A percentile compares a stretch with the other conserved stretches of the same genome.
Evolutionary conservation across 2,113 vertebrate genomes (phyloP).

Genomic region (Vidua chalybeata): DNA sequence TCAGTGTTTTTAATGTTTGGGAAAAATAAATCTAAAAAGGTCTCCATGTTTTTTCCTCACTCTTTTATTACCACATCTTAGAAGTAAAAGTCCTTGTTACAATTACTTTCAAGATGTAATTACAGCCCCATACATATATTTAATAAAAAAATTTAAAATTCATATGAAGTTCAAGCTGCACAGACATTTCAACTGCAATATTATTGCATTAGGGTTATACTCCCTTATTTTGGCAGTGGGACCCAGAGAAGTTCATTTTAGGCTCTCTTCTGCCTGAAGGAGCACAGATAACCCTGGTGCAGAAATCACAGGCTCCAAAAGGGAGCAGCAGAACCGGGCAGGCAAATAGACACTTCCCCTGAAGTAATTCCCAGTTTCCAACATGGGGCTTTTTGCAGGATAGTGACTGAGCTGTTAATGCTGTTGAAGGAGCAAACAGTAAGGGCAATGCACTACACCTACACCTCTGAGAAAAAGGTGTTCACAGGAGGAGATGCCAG

Average conservation of each 20-base stretch:
- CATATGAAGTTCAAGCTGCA: neutral
- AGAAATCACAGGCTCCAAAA: neutral
- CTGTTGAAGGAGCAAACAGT: neutral
- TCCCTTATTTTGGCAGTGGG: neutral
- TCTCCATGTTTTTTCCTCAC: neutral
- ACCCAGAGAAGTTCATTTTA: neutral
- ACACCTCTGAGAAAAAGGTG: neutral
- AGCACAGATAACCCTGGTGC: neutral
- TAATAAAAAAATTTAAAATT: neutral
- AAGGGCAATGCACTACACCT: neutral
- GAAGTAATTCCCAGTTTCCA: neutral
- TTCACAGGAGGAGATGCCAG: neutral
- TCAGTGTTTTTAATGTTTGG: neutral
- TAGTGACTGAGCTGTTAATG: neutral
- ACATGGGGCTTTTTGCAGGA: neutral
- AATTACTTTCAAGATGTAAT: conserved; percentile 10
- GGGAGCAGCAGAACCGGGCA: neutral
- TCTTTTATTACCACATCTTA: neutral
- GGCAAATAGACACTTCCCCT: neutral
- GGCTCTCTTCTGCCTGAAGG: neutral
- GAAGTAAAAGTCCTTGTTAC: neutral
- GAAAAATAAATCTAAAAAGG: conserved; percentile 19
- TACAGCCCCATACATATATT: neutral
- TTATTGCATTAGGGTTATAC: neutral
- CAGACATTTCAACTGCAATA: neutral